phyloP scores from a whole-genome alignment of 2,888 invertebrate genomes.

The Fragum whitleyi region DNA sequence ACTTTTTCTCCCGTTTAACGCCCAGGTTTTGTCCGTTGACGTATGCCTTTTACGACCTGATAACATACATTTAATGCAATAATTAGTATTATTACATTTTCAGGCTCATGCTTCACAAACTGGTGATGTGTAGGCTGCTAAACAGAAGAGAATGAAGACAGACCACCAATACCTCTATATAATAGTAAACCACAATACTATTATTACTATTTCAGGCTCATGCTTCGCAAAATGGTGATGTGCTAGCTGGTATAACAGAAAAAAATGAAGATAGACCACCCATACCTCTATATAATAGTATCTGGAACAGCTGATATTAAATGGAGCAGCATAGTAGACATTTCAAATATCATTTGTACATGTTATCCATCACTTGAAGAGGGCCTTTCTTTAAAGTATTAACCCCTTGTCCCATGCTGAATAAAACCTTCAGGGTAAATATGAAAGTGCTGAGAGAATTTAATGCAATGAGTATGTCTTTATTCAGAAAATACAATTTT shows the following conservation, averaged over 20 bases:
- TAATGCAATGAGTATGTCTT: no score
- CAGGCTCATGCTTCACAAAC: constrained; percentile 76
- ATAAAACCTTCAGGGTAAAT: no score
- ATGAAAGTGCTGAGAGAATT: no score
- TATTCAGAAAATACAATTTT: no score
- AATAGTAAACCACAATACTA: constrained; percentile 14
- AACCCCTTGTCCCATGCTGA: neutral
- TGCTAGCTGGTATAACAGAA: constrained; percentile 74
- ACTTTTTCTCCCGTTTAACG: no score
- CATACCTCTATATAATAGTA: constrained; percentile 55
- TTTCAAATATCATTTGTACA: no score
- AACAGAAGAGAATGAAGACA: constrained; percentile 59
- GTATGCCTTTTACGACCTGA: no score
- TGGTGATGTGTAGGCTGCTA: constrained; percentile 78
- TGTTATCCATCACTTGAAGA: no score
- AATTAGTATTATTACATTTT: no score
- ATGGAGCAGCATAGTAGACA: no score
- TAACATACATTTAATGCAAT: no score
- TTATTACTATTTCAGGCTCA: constrained; percentile 63
- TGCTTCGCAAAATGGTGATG: constrained; percentile 79
- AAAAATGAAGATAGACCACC: constrained; percentile 50
- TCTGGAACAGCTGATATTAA: constrained; percentile 65
- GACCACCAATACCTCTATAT: constrained; percentile 54
- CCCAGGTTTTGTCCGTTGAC: no score
- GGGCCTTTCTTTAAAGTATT: neutral